Base-by-base conservation (phyloP, 2,113 vertebrate species). In the Syrmaticus mikado region DNA sequence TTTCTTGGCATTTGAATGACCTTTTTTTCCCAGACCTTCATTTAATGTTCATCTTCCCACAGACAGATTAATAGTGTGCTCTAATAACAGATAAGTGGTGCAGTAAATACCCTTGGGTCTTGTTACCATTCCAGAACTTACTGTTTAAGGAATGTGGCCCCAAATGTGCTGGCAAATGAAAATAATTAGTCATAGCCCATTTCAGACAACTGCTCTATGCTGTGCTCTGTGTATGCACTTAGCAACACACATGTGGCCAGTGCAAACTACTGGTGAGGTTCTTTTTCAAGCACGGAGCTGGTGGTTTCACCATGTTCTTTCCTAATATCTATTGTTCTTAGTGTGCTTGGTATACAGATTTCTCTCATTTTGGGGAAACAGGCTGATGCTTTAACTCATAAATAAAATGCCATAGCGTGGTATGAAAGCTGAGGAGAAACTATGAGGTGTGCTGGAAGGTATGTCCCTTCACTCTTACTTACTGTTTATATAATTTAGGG, bases 41-140 rank as follows among this genome's bases (percentile, higher is more conserved):
- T 38, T 74, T 93, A 77, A 90, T 90, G 70, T 73, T 91, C 36
- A 4, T 74, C 84, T 92, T 91, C 67, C 76, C 74, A 70, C 85
- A 76, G 85, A 85, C 66, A 53, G 50, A n/a, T 93, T 76, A 88
- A 62, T 7, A 71, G 21, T 7, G 8, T 66, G 38, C 38, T 92
- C 89, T 94, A 90, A 92, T 82, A 95, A 72, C 45, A 75, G 80
- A n/a, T 84, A 86, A 90, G 74, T 61, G 55, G 41, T 86, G 73
- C 87, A 65, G 58, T 79, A 82, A 94, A 87, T 60, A 82, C 92
- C 45, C 53, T 40, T 1, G 45, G 52, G 82, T 76, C 82, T 93
- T 0, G 0, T 92, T 94, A 76, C 73, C 36, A 24, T 91, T 91
- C 3, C 1, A 15, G 5, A 95, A 73, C 50, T 67, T 85, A 36